These are phyloP conservation scores for Aleiodes leptofemur DNA, from an alignment of 2,888 invertebrate species.

Conservation along the genomic window DNA sequence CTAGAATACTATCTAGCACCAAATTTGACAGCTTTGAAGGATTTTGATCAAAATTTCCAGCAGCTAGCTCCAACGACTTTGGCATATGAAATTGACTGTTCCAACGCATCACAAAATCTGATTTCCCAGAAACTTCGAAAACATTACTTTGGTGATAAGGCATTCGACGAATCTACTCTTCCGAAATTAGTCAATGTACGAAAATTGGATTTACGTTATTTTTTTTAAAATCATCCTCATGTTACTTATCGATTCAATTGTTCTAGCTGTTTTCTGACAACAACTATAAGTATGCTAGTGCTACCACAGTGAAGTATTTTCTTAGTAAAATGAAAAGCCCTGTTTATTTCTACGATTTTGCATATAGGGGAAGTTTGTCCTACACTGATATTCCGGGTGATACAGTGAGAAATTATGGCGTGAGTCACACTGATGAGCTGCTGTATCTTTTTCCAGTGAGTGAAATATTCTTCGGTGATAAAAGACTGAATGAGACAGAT, in stretches of 20 bases:
- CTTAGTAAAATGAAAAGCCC: conserved; percentile 75
- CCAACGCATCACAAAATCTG: conserved; percentile 65
- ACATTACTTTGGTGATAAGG: conserved; percentile 78
- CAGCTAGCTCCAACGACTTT: conserved; percentile 80
- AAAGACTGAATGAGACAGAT: conserved; percentile 79
- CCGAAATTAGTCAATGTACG: conserved; percentile 79
- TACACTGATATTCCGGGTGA: conserved; percentile 85
- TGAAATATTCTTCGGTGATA: conserved; percentile 78
- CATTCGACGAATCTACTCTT: conserved; percentile 75
- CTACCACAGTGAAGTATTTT: conserved; percentile 80
- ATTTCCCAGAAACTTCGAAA: conserved; percentile 78
- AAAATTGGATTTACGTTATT: background rate
- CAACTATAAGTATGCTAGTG: conserved; percentile 82
- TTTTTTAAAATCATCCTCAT: background rate
- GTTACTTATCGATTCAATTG: background rate
- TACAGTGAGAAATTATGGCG: conserved; percentile 81
- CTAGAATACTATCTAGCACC: conserved; percentile 1
- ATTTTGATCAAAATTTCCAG: conserved; percentile 78
- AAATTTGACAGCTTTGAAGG: conserved; percentile 70
- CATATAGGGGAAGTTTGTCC: conserved; percentile 82
- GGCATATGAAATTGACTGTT: conserved; percentile 79
- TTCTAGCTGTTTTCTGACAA: conserved; percentile 84
- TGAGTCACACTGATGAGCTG: conserved; percentile 89
- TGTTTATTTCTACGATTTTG: conserved; percentile 82
- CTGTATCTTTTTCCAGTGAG: conserved; percentile 87